Base-by-base conservation (phyloP, 2,888 invertebrate species). In the Tineola bisselliella region DNA sequence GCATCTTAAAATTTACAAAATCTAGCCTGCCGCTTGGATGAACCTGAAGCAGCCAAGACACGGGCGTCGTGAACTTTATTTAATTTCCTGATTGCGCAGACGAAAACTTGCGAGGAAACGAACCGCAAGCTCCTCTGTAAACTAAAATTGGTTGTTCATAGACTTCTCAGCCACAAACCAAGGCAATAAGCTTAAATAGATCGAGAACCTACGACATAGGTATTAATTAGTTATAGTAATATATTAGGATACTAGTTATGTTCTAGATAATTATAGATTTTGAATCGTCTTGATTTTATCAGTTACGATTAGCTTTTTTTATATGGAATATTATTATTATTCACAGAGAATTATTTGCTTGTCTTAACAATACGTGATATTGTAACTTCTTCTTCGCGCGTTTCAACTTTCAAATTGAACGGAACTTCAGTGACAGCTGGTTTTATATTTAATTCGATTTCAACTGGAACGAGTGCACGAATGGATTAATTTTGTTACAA, bases 41-140 rank as follows among this genome's bases (percentile, higher is more conserved):
- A 12, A 38, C 38, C 1, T 25, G 25, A 25, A 25, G 19, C 54
- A 3, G 19, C 54, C 18, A 25, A 18, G 54, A 54, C 19, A 25
- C 54, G 69, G 69, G 69, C 68, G 65, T 66, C 66, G 68, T 65
- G 68, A 75, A 77, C 70, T 77, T 77, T 75, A 77, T 76, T 75
- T 77, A 74, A 79, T 79, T 77, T 77, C 73, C 74, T 75, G 77
- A 75, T 77, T 76, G 74, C 70, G 71, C 70, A 70, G 71, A 74
- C 73, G 71, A 73, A 75, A 74, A 75, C 74, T 73, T 69, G 66
- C 63, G 63, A 62, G 64, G 61, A 33, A 61, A 61, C 61, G 61
- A 52, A 54, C 58, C 31, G 30, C 48, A 30, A 52, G 52, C 54
- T 52, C 52, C 25, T n/a, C 54, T 25, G n/a, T 15, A 48, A 48